phyloP scores from a whole-genome alignment of 2,113 vertebrate genomes.

The Hypocryptadius cinnamomeus region DNA sequence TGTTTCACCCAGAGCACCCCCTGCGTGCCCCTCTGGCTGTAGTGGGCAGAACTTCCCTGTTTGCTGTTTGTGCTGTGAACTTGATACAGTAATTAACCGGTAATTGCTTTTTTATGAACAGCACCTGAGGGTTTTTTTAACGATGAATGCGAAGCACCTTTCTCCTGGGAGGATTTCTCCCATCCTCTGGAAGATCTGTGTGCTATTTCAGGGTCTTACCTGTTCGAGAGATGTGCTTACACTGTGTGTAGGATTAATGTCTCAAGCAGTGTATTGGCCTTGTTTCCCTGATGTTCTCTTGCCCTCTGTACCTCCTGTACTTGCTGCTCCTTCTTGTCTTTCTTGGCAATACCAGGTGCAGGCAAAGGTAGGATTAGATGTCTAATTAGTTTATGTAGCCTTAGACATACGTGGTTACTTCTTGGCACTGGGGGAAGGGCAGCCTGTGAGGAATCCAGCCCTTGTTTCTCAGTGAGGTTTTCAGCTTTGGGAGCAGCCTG shows the following conservation, averaged over 20 bases:
- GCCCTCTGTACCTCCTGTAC: background rate
- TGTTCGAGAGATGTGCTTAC: background rate
- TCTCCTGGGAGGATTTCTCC: background rate
- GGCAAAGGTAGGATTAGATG: constrained; percentile 46
- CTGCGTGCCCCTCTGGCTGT: background rate
- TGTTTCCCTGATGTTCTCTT: background rate
- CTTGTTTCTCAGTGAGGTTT: background rate
- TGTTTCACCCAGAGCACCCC: background rate
- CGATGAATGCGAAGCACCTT: background rate
- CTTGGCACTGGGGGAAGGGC: background rate
- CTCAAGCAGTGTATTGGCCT: background rate
- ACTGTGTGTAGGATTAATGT: background rate
- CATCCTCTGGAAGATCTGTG: background rate
- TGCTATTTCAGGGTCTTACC: background rate
- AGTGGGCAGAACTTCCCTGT: background rate
- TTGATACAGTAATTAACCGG: background rate
- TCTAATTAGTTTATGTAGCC: constrained; percentile 51
- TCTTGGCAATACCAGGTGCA: background rate
- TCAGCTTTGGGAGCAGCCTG: background rate
- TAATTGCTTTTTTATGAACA: background rate
- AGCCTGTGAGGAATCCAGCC: background rate
- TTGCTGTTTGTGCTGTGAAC: background rate
- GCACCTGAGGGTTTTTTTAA: background rate
- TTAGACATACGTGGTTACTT: background rate
- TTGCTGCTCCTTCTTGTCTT: background rate